These are phyloP conservation scores for Megaustenia siamemsis DNA, from an alignment of 2,888 invertebrate species.

Conservation along the genomic window DNA sequence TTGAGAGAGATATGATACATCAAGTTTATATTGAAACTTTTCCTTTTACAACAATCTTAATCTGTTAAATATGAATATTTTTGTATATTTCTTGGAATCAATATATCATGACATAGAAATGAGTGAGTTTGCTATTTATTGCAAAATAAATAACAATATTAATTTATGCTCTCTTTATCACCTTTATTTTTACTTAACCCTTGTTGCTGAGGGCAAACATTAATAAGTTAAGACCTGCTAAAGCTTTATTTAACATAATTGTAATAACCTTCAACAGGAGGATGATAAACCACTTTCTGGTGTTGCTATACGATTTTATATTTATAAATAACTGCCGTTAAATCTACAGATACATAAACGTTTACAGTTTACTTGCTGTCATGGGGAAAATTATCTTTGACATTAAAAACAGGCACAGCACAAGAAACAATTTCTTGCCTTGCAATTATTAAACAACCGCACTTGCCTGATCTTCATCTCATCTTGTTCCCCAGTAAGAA, in stretches of 20 bases:
- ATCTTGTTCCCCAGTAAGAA: constrained; percentile 36
- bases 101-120: no score
- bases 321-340: no score
- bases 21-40: no score
- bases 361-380: not conserved
- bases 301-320: no score
- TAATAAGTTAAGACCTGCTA: not conserved
- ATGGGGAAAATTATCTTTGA: not conserved
- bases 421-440: constrained; percentile 14
- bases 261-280: constrained; percentile 7
- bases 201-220: not conserved
- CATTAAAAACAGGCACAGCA: not conserved
- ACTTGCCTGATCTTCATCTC: constrained; percentile 29
- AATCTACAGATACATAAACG: not conserved
- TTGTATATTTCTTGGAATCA: no score
- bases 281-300: not conserved
- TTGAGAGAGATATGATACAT: no score
- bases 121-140: no score
- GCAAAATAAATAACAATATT: no score
- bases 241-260: not conserved
- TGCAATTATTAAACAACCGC: constrained; percentile 30
- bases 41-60: no score
- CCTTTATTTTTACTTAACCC: no score
- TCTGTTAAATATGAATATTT: no score
- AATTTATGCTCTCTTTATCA: no score